Conservation (phyloP, 2,888 invertebrate genomes). For the Biston stratarius region DNA sequence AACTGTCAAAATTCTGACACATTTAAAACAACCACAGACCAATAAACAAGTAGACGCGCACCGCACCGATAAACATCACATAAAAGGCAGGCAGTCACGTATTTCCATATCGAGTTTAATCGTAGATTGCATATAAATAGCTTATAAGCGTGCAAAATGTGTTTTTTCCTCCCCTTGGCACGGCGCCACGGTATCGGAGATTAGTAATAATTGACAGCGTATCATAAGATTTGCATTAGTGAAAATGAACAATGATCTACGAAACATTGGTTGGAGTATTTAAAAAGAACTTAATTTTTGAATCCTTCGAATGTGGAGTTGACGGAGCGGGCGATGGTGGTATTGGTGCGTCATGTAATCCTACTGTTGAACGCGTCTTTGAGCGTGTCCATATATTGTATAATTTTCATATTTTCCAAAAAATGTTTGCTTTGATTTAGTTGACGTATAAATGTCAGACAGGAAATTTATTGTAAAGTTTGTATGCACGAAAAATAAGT, state of each 20-base stretch:
- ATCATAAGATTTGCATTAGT: constrained; percentile 59
- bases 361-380: too few relatives aligned
- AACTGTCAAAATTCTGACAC: constrained; percentile 4
- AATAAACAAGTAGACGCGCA: constrained; percentile 27
- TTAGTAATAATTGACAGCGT: constrained; percentile 67
- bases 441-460: too few relatives aligned
- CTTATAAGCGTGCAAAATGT: constrained; percentile 50
- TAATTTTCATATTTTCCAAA: too few relatives aligned
- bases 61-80: constrained; percentile 28
- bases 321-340: too few relatives aligned
- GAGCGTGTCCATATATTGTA: too few relatives aligned
- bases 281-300: background rate
- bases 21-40: constrained; percentile 15
- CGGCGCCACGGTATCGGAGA: constrained; percentile 65
- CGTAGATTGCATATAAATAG: constrained; percentile 63
- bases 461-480: too few relatives aligned
- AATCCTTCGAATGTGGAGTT: too few relatives aligned
- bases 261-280: constrained; percentile 6
- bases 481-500: too few relatives aligned
- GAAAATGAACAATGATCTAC: constrained; percentile 35
- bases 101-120: constrained; percentile 34
- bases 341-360: too few relatives aligned
- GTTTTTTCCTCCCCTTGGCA: constrained; percentile 63
- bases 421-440: too few relatives aligned
- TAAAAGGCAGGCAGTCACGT: constrained; percentile 40